Conservation (phyloP, 2,888 invertebrate species). For the Drosophila mimica region DNA sequence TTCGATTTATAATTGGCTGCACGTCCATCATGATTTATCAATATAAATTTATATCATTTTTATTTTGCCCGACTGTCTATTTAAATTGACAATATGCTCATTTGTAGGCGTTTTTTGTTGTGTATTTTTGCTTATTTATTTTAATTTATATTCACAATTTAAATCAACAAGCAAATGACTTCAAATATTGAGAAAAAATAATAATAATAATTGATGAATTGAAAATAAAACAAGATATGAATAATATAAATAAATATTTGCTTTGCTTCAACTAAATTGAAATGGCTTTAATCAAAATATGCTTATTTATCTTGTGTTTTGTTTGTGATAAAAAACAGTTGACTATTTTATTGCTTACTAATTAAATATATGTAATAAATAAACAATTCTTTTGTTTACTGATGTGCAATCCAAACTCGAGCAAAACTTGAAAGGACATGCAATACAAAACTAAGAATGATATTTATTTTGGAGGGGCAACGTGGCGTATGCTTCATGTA, state of each 20-base stretch:
- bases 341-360: slow-evolving; percentile 11
- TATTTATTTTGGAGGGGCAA: slow-evolving; percentile 11
- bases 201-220: not conserved
- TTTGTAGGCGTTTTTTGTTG: not conserved
- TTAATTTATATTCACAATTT: not conserved
- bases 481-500: slow-evolving; percentile 54
- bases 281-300: slow-evolving; percentile 27
- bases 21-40: slow-evolving; percentile 49
- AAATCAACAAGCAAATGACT: not conserved
- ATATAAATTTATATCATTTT: slow-evolving; percentile 14
- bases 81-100: not conserved
- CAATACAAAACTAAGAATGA: slow-evolving; percentile 28
- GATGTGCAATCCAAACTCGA: slow-evolving; percentile 36
- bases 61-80: slow-evolving; percentile 14
- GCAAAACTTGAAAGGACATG: slow-evolving; percentile 40
- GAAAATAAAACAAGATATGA: slow-evolving; percentile 7
- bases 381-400: not conserved
- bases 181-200: not conserved
- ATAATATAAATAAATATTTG: slow-evolving; percentile 55
- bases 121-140: not conserved
- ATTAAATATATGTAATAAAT: not conserved
- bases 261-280: slow-evolving; percentile 20
- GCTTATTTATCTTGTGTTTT: not conserved
- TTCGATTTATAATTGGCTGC: slow-evolving; percentile 19
- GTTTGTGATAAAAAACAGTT: not conserved